Base-by-base conservation (phyloP, 2,888 invertebrate species). In the Oxycera nigricornis region DNA sequence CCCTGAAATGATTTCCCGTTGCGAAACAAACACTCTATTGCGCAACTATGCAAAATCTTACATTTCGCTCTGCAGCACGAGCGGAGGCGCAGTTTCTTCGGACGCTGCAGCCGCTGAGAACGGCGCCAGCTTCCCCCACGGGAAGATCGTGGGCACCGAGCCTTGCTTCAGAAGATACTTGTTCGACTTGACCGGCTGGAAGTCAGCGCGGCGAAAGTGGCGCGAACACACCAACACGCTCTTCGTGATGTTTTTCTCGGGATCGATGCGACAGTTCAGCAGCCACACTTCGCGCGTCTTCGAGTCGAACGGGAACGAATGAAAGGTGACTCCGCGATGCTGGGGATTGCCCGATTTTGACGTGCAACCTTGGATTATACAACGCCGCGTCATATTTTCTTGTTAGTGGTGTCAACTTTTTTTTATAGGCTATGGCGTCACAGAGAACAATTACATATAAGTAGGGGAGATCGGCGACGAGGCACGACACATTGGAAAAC, bases 181-280 rank as follows among this genome's bases (percentile, higher is more conserved):
- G 76, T 89, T 89, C 75, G 90, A 89, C 83, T 90, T 90, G 79
- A 89, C 90, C 78, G 88, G 87, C 84, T 91, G 88, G 84, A 93
- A 93, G 85, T 93, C 93, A 30, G 88, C 88, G 79, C 90, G 89
- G 79, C 90, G 87, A 83, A 93, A 93, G 84, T 93, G 93, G 76
- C 91, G 87, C 14, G 93, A 92, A 82, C 93, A 93, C 35, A 93
- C 90, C 82, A 90, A 89, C 62, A 88, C 88, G 74, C 88, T 87
- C 81, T 89, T 88, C 55, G 86, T 86, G 26, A 87, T 87, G 78
- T 88, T 87, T 76, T 88, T 88, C 75, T 87, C 87, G 46, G 80
- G 50, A 46, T 83, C 80, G 65, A 89, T 87, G 35, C 87, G 88
- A 79, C 91, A 90, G 79, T 90, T 87, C n/a, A 85, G 84, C 73